Evolutionary conservation across 1,140 invertebrate species (phyloP).

Genomic region (Holcopasites calliopsidis): DNA sequence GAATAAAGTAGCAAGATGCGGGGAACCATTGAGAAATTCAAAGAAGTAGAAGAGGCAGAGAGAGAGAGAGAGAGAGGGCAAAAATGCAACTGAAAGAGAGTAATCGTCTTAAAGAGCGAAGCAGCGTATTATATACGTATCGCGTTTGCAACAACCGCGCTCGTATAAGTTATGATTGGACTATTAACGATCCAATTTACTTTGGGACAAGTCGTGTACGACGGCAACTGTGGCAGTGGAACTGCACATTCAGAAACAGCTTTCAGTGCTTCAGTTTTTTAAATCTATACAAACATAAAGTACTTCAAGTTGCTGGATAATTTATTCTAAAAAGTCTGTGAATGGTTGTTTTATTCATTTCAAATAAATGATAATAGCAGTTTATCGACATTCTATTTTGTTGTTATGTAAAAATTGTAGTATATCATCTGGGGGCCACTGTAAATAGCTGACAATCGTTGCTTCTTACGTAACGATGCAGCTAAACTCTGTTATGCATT

Average conservation of each 20-base stretch:
- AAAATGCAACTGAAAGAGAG: constrained; percentile 4
- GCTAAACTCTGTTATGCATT: no score
- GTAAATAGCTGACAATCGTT: no score
- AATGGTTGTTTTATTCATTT: no score
- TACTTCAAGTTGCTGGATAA: no score
- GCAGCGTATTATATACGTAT: background rate
- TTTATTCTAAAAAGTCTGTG: no score
- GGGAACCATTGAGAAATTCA: background rate
- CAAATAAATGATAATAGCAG: no score
- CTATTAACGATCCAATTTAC: constrained; percentile 51
- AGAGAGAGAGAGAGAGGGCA: background rate
- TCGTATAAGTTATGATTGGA: constrained; percentile 52
- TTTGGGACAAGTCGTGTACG: constrained; percentile 30
- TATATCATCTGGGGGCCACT: no score
- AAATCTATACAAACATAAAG: no score
- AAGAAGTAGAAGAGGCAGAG: background rate
- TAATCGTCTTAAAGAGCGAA: constrained; percentile 23
- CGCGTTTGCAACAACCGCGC: constrained; percentile 9
- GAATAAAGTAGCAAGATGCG: background rate
- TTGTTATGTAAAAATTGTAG: no score
- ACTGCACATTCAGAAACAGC: background rate
- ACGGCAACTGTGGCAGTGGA: no score
- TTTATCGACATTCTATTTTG: no score
- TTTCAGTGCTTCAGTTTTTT: background rate
- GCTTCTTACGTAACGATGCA: no score